Conservation (phyloP, 2,888 invertebrate species). For the Plebejus argus region DNA sequence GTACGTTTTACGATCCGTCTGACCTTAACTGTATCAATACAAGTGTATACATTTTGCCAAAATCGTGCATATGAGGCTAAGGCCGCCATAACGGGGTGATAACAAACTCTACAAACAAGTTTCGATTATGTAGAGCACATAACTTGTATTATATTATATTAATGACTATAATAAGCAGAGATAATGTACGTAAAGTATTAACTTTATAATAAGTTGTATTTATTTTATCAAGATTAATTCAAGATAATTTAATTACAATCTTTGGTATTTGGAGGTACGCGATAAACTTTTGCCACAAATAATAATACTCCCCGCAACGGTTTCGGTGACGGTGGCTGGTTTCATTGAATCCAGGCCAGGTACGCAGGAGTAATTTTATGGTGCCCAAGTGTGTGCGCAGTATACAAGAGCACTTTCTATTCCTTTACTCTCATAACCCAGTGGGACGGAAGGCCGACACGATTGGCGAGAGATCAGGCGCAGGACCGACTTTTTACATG, state of each 20-base stretch:
- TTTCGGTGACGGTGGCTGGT: no score
- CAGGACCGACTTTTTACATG: no score
- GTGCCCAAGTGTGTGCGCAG: no score
- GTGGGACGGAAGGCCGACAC: no score
- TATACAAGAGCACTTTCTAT: no score
- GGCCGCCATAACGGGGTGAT: background rate
- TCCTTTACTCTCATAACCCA: no score
- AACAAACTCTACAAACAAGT: background rate
- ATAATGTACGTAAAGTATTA: background rate
- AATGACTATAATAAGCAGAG: background rate
- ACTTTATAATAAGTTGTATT: background rate
- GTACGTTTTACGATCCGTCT: background rate
- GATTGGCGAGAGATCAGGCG: no score
- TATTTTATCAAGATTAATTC: background rate
- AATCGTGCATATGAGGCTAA: background rate
- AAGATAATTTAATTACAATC: no score
- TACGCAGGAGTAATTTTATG: no score
- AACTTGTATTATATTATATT: background rate
- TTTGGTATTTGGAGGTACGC: background rate
- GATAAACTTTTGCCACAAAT: background rate
- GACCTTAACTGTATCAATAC: background rate
- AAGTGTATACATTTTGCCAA: background rate
- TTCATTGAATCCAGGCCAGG: no score
- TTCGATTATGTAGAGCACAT: background rate
- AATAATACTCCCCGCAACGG: no score